These are phyloP conservation scores for Lasaia peninsularis DNA, from an alignment of 1,140 invertebrate species.

Conservation along the genomic window DNA sequence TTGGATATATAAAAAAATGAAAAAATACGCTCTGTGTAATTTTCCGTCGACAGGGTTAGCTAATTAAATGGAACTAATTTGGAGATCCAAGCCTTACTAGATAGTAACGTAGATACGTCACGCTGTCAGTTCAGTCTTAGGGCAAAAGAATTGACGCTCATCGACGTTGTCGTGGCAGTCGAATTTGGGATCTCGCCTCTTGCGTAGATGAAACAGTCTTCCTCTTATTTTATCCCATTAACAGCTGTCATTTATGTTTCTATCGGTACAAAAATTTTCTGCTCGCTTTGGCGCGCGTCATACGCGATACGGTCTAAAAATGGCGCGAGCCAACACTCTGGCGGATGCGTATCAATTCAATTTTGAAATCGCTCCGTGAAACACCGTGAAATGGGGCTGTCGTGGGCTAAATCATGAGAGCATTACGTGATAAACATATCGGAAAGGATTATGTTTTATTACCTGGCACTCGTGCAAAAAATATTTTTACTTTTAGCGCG, in stretches of 20 bases:
- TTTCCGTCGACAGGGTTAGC: too few relatives aligned
- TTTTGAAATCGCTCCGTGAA: slow-evolving; percentile 48
- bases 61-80: too few relatives aligned
- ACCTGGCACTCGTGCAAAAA: slow-evolving; percentile 36
- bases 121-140: too few relatives aligned
- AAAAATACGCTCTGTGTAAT: neutral
- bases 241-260: slow-evolving; percentile 13
- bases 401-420: slow-evolving; percentile 55
- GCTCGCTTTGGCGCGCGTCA: slow-evolving; percentile 51
- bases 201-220: neutral
- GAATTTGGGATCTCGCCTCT: too few relatives aligned
- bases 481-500: neutral
- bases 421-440: slow-evolving; percentile 55
- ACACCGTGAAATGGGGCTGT: slow-evolving; percentile 59
- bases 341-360: slow-evolving; percentile 72
- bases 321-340: slow-evolving; percentile 44
- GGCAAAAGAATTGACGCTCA: too few relatives aligned
- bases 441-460: slow-evolving; percentile 55
- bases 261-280: slow-evolving; percentile 45
- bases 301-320: slow-evolving; percentile 65
- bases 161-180: too few relatives aligned
- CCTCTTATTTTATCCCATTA: neutral
- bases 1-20: neutral
- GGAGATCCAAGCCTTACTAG: too few relatives aligned
- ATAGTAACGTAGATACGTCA: too few relatives aligned